phyloP scores from a whole-genome alignment of 1,140 invertebrate genomes.

The Coelopa frigida region DNA sequence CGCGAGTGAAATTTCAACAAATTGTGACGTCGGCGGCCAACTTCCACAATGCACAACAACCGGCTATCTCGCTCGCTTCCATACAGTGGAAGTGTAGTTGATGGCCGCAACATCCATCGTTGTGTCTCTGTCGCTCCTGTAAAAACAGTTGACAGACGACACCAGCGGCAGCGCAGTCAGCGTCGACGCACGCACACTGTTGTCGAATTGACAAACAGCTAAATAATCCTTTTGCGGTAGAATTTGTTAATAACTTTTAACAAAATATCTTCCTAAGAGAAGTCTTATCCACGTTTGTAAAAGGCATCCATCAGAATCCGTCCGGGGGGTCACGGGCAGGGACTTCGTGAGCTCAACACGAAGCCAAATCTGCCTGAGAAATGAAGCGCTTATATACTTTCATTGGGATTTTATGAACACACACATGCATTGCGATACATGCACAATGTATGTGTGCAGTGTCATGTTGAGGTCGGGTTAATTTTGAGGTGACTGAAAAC shows the following conservation, averaged over 20 bases:
- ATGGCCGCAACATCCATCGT: no score
- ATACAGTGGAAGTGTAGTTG: no score
- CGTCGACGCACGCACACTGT: constrained; percentile 3
- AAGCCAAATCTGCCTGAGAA: constrained; percentile 14
- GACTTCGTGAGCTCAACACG: constrained; percentile 11
- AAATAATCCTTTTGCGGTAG: background rate
- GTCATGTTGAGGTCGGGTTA: background rate
- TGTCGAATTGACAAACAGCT: background rate
- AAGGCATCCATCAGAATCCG: background rate
- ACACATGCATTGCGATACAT: constrained; percentile 9
- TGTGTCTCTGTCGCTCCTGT: no score
- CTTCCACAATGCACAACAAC: no score
- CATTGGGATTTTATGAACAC: constrained; percentile 12
- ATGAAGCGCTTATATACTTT: constrained; percentile 15
- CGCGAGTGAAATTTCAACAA: no score
- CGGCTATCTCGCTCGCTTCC: no score
- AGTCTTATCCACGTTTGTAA: constrained; percentile 4
- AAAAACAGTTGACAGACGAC: no score
- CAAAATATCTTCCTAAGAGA: constrained; percentile 7
- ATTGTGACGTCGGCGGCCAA: no score
- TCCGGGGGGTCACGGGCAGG: constrained; percentile 5
- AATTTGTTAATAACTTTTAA: constrained; percentile 1
- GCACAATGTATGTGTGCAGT: constrained; percentile 5
- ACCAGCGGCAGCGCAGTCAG: constrained; percentile 4
- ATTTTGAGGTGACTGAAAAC: no score